Evolutionary conservation across 2,113 vertebrate genomes (phyloP).

Genomic region (Lophura nycthemera): DNA sequence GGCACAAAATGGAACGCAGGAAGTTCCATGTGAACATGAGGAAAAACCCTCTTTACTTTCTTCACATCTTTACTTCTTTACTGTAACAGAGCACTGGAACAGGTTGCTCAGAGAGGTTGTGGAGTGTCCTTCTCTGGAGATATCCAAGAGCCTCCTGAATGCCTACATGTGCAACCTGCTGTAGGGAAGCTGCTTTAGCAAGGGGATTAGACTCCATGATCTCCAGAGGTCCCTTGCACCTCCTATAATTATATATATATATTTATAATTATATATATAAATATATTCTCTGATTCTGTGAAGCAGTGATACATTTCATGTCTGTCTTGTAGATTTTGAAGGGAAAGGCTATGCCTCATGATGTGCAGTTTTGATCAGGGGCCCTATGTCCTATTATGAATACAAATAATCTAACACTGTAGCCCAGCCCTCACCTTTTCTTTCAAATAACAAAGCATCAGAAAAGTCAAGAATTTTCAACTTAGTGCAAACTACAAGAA

Average conservation of each 20-base stretch:
- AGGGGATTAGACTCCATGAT: too few species aligned
- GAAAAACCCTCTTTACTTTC: too few species aligned
- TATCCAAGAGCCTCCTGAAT: too few species aligned
- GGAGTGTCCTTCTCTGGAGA: too few species aligned
- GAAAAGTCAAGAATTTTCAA: not conserved
- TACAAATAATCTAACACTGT: not conserved
- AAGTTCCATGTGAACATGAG: too few species aligned
- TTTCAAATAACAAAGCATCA: not conserved
- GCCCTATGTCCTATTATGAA: not conserved
- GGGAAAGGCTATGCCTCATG: not conserved
- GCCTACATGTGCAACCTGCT: too few species aligned
- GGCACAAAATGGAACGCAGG: too few species aligned
- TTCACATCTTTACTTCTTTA: too few species aligned
- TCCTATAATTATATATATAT: not conserved
- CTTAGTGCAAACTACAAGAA: not conserved
- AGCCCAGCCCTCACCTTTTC: accelerated
- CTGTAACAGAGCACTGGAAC: too few species aligned
- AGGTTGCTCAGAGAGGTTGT: too few species aligned
- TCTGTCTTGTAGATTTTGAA: not conserved
- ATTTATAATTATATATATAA: not conserved
- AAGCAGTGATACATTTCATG: not conserved
- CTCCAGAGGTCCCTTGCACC: not conserved
- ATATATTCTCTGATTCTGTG: not conserved
- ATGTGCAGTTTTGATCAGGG: not conserved
- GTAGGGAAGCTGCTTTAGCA: too few species aligned